Evolutionary conservation across 2,113 vertebrate genomes (phyloP), one percentile per base, ranked within the genome.

Genomic region (Pleuronectes platessa): DNA sequence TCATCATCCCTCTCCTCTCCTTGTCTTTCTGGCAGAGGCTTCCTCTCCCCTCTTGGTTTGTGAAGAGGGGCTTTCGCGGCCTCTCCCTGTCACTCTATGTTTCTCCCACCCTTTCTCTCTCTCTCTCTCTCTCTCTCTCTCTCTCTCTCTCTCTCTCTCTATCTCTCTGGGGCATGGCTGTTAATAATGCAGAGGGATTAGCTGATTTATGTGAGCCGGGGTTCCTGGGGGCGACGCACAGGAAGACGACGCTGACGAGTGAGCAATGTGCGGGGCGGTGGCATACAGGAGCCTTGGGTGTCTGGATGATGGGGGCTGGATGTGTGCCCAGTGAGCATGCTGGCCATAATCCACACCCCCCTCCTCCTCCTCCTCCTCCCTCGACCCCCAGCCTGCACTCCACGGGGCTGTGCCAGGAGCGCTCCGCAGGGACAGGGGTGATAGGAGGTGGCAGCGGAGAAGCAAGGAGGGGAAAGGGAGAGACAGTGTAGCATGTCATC

Each of bases 111-210:
- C 47, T 5, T 27, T 27, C 26, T 27, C 47, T 18, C 47, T 7
- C 31, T 7, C 31, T 7, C 60, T 77, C 77, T 78, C 71, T 75
- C 59, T 87, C 53, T 85, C 68, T 17, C 78, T 79, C 66, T 76
- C 64, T 70, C 59, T 73, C 35, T 66, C 75, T 73, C n/a, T 63
- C 37, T 63, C 45, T 63, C 75, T 71, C 58, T 70, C 69, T 66
- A 71, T 71, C 78, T 89, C 86, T 88, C 76, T 64, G 71, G 84
- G 82, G 85, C 35, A 63, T 76, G 75, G 69, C 78, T 88, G 80
- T 92, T 92, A 93, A 92, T 92, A 92, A 93, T 94, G 86, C 87
- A 92, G 81, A 78, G 92, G 86, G 89, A 93, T 92, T 93, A 92
- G 86, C 79, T 88, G 85, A 80, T 90, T 93, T 85, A 88, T 92